These are phyloP conservation scores for Ophion slaviceki DNA, from an alignment of 2,888 invertebrate species.

Conservation along the genomic window DNA sequence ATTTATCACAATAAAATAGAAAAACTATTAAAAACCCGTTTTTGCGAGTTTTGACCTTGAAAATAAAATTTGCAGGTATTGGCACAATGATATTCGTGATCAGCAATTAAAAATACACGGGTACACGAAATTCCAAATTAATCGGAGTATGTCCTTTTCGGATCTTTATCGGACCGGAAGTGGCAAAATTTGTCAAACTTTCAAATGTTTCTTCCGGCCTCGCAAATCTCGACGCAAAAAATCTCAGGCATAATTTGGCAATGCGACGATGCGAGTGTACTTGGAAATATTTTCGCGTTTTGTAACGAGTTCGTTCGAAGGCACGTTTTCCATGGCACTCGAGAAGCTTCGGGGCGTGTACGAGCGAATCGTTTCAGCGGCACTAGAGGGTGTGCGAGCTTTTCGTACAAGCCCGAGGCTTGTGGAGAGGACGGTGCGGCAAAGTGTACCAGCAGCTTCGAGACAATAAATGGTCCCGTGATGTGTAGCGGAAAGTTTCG, in stretches of 20 bases:
- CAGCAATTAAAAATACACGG: no score
- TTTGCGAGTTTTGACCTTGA: no score
- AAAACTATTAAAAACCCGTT: no score
- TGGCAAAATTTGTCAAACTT: neutral
- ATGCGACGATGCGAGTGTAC: constrained; percentile 28
- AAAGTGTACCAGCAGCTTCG: constrained; percentile 41
- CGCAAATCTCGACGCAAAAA: neutral
- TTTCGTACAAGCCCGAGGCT: constrained; percentile 55
- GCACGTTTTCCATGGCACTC: constrained; percentile 59
- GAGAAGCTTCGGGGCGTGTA: constrained; percentile 49
- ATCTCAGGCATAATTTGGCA: constrained; percentile 8
- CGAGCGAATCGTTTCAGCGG: constrained; percentile 52
- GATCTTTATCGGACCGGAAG: neutral
- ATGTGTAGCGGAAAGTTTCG: constrained; percentile 58
- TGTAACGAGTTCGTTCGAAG: constrained; percentile 61
- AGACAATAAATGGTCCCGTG: constrained; percentile 56
- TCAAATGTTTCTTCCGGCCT: neutral
- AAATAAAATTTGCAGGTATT: no score
- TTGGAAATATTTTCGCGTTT: constrained; percentile 53
- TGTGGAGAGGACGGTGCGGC: neutral
- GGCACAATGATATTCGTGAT: no score
- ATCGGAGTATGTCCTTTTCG: no score
- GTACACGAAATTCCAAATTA: no score
- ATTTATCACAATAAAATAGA: no score
- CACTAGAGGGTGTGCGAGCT: constrained; percentile 50